These are phyloP conservation scores for Pimephales promelas DNA, from an alignment of 2,113 vertebrate genomes.

Conservation along the genomic window DNA sequence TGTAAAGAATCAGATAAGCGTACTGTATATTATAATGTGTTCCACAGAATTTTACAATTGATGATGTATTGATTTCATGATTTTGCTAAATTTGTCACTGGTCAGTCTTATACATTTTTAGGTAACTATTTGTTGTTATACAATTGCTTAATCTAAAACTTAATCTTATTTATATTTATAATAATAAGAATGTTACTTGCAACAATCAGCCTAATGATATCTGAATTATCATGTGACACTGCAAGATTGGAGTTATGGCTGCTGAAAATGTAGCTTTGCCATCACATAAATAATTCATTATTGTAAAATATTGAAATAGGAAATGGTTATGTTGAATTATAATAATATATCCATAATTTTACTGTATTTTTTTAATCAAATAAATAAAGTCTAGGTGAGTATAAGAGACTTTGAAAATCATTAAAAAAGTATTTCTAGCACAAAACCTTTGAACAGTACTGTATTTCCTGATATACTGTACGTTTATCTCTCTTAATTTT, in stretches of 20 bases:
- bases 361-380: background rate
- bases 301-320: background rate
- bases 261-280: background rate
- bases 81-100: background rate
- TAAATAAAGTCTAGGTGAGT: background rate
- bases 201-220: background rate
- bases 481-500: background rate
- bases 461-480: no score
- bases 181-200: background rate
- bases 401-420: no score
- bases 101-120: background rate
- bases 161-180: no score
- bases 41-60: background rate
- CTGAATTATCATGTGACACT: background rate
- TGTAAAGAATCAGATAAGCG: background rate
- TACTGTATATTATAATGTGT: background rate
- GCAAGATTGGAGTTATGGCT: background rate
- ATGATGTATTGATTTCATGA: background rate
- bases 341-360: background rate
- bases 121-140: background rate
- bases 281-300: background rate
- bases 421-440: no score
- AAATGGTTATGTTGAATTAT: background rate
- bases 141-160: no score
- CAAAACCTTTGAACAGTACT: no score